Evolutionary conservation across 2,113 vertebrate species (phyloP), one percentile per base, ranked within the genome.

Genomic region (Colius striatus): DNA sequence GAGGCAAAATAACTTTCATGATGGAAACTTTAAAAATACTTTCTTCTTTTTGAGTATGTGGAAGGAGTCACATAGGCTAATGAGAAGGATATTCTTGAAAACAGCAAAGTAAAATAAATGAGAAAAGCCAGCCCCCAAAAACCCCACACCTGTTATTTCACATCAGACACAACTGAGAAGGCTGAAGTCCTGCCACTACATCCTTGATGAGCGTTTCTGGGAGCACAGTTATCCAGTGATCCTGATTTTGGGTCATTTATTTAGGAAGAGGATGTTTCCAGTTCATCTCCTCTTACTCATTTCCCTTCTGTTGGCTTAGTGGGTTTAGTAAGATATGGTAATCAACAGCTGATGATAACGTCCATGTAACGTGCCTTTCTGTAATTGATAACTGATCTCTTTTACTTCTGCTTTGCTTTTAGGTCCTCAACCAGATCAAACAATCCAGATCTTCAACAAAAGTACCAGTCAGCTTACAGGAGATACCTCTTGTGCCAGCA

Each of bases 351-450:
- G 9, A 11, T 41, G 30, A 6, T 47, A 30, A 76, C 50, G 34
- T n/a, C 32, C 34, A 34, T 20, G 11, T 29, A 15, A 22, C 19
- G 0, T 13, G 14, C 26, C 29, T 54, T 76, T 50, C 65, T 92
- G 55, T 20, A 57, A 3, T 30, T 81, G 61, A 5, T 3, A 12
- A 21, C 47, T 89, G 29, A 29, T 55, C 30, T 74, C 23, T 47
- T 51, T 8, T 47, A 9, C 38, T 87, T 83, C n/a, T 89, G 71
- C 84, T 93, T 48, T 91, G 63, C 67, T 92, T 58, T 20, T 74
- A 99, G 99, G 96, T 97, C 43, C 77, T 84, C 76, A 97, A 70
- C 60, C 97, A 98, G 84, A 96, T 97, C 70, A 98, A 97, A 63
- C 96, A 97, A 72, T 87, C 96, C 58, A 97, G 85, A 92, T 94